Percentiles rank a stretch among this genome's conserved stretches.
Evolutionary conservation across 2,113 vertebrate species (phyloP).

Genomic region (Urocolius indicus): DNA sequence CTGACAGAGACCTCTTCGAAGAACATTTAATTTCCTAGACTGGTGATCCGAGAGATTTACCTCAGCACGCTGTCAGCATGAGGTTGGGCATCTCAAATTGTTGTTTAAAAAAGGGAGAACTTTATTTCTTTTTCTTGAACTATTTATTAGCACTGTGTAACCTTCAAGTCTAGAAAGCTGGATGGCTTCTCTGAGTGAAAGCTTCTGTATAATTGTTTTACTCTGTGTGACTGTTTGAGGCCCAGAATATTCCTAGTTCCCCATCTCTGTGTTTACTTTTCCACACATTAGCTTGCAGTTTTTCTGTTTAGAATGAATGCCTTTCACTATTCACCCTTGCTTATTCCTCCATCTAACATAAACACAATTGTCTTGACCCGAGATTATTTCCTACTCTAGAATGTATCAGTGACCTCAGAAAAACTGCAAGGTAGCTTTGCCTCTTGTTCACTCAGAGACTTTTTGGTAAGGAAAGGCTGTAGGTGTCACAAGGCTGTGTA

Average conservation of each 20-base stretch:
- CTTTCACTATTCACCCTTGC: background rate
- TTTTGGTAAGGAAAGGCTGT: background rate
- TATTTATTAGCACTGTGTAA: rapidly evolving
- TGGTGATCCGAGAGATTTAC: background rate
- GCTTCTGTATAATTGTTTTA: background rate
- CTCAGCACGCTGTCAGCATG: background rate
- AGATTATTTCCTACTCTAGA: background rate
- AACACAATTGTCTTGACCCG: background rate
- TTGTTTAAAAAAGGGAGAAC: background rate
- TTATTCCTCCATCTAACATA: background rate
- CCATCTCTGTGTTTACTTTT: background rate
- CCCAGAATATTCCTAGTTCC: background rate
- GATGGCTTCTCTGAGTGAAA: background rate
- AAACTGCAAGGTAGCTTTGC: background rate
- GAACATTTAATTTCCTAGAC: background rate
- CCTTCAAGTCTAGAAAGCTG: background rate
- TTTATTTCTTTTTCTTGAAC: background rate
- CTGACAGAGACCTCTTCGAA: background rate
- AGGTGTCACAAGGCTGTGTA: background rate
- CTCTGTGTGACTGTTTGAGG: background rate
- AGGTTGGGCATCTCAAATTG: background rate
- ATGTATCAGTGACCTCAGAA: background rate
- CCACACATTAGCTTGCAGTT: background rate
- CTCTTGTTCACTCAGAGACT: background rate
- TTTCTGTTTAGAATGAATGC: background rate